Evolutionary conservation across 2,797 vertebrate genomes (phyloP).

Genomic region (Gastrophryne carolinensis): DNA sequence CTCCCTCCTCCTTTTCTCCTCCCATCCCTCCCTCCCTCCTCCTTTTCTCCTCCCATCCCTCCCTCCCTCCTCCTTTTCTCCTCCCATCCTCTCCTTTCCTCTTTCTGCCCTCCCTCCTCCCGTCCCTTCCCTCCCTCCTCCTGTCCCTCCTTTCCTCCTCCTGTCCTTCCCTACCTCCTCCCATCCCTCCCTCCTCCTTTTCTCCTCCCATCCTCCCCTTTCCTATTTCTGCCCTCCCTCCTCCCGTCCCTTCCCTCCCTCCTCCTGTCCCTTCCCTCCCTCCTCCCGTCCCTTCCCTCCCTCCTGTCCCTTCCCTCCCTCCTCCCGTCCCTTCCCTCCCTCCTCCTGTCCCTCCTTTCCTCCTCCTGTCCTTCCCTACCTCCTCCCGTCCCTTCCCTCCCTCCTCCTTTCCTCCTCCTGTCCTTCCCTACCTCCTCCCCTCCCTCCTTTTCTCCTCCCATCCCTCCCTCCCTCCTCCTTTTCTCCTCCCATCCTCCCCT

Average conservation of each 20-base stretch:
- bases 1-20: constrained; percentile 56
- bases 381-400: no score
- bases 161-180: neutral
- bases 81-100: no score
- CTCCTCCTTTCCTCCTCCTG: neutral
- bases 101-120: no score
- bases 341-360: neutral
- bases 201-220: constrained; percentile 41
- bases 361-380: neutral
- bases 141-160: constrained; percentile 53
- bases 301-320: neutral
- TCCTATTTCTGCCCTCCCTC: neutral
- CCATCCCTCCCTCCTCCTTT: neutral
- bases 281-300: no score
- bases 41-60: constrained; percentile 42
- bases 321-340: neutral
- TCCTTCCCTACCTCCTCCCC: neutral
- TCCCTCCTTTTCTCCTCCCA: neutral
- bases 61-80: no score
- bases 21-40: neutral
- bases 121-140: constrained; percentile 56
- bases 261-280: no score
- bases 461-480: no score
- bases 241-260: no score
- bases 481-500: neutral